A percentile compares a stretch with the other conserved stretches of the same genome.
Evolutionary conservation across 2,888 invertebrate species (phyloP).

Genomic region (Polietes domitor): DNA sequence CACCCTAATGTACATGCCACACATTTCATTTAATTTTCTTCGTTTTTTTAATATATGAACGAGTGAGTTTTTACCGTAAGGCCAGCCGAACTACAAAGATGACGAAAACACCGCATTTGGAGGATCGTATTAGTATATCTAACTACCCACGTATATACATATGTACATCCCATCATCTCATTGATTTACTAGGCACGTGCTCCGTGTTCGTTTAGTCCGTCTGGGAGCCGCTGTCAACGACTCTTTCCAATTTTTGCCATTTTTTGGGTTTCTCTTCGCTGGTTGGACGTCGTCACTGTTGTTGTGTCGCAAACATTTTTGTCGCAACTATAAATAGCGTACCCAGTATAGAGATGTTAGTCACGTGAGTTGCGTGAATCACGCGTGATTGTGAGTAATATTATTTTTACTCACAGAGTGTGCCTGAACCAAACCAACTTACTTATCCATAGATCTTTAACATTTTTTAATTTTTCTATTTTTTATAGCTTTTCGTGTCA

Average conservation of each 20-base stretch:
- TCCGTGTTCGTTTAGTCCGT: slow-evolving; percentile 34
- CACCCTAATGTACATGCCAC: background rate
- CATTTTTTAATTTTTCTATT: too few species aligned
- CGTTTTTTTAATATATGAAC: background rate
- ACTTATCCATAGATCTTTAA: too few species aligned
- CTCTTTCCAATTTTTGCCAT: background rate
- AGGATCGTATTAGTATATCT: background rate
- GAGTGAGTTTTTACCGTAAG: background rate
- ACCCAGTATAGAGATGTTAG: too few species aligned
- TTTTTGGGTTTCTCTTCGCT: background rate
- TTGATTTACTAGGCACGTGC: slow-evolving; percentile 5
- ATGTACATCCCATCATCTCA: background rate
- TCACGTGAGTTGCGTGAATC: too few species aligned
- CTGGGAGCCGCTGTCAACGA: slow-evolving; percentile 57
- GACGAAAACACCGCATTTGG: background rate
- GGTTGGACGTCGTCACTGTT: background rate
- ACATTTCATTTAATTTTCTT: background rate
- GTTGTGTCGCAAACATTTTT: background rate
- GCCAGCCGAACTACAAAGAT: background rate
- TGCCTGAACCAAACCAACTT: too few species aligned
- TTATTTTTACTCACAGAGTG: too few species aligned
- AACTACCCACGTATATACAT: too few species aligned
- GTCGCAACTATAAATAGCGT: too few species aligned
- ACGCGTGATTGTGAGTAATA: too few species aligned
- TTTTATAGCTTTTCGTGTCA: too few species aligned